phyloP scores from a whole-genome alignment of 2,797 vertebrate genomes.

The Microctenopoma lineatum region DNA sequence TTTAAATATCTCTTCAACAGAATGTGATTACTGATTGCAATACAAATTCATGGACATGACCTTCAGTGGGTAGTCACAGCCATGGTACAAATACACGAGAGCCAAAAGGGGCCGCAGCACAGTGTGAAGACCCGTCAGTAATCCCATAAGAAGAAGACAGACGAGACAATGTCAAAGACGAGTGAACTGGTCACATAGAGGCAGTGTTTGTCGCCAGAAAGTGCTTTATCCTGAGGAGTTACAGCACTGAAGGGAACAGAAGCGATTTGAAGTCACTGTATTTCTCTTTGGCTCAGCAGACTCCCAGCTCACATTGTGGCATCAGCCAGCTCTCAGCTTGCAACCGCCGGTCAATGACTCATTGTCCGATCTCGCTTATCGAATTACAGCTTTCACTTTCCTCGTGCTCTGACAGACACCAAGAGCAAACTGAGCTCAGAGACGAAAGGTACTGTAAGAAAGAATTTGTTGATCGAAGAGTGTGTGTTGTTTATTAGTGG shows the following conservation, averaged over 20 bases:
- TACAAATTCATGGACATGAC: slow-evolving; percentile 42
- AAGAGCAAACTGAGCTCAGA: slow-evolving; percentile 16
- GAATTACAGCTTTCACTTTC: slow-evolving; percentile 37
- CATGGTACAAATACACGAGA: slow-evolving; percentile 35
- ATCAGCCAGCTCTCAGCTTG: slow-evolving; percentile 46
- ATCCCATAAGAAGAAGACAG: slow-evolving; percentile 66
- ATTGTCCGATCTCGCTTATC: slow-evolving; percentile 37
- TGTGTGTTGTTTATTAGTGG: slow-evolving; percentile 12
- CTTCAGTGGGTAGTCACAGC: slow-evolving; percentile 22
- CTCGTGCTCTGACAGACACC: slow-evolving; percentile 24
- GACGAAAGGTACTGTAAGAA: slow-evolving; percentile 4
- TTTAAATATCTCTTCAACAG: slow-evolving; percentile 6
- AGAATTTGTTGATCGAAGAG: slow-evolving; percentile 8
- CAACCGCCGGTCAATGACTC: slow-evolving; percentile 28
- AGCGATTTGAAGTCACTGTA: slow-evolving; percentile 50
- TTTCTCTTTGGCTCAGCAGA: slow-evolving; percentile 53
- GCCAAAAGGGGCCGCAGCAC: slow-evolving; percentile 38
- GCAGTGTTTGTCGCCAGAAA: slow-evolving; percentile 48
- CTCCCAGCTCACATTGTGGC: slow-evolving; percentile 45
- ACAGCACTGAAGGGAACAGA: slow-evolving; percentile 36
- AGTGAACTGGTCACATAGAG: slow-evolving; percentile 46
- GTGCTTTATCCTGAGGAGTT: slow-evolving; percentile 53
- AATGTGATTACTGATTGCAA: slow-evolving; percentile 14
- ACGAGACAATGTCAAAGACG: slow-evolving; percentile 48
- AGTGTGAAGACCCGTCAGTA: slow-evolving; percentile 63